phyloP scores from a whole-genome alignment of 2,888 invertebrate species.

The Flexamia atlantica region DNA sequence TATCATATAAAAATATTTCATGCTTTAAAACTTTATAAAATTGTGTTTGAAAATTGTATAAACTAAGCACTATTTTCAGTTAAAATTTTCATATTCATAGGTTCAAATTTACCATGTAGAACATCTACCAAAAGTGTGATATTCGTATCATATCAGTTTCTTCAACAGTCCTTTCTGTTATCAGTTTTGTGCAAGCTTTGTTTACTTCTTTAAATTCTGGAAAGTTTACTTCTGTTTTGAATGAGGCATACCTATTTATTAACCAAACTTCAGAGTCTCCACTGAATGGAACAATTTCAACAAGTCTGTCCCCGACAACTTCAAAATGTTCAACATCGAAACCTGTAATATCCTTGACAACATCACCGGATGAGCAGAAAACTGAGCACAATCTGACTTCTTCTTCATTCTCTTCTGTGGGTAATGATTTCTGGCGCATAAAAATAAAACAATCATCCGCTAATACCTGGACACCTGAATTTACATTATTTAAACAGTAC shows the following conservation, averaged over 20 bases:
- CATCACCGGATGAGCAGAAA: neutral
- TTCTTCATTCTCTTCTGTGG: neutral
- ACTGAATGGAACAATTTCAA: neutral
- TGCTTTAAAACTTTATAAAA: no score
- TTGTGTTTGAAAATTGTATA: no score
- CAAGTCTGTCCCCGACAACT: neutral
- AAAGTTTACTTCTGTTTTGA: neutral
- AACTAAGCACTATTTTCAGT: no score
- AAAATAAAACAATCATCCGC: no score
- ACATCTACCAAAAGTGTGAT: neutral
- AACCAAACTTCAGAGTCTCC: neutral
- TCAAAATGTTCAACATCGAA: neutral
- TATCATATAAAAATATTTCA: no score
- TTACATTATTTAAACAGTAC: neutral
- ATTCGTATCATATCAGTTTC: neutral
- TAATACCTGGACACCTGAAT: neutral
- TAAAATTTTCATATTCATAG: no score
- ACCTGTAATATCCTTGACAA: neutral
- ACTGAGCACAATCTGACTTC: neutral
- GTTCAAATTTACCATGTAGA: no score
- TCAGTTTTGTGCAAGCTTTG: neutral
- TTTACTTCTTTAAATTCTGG: neutral
- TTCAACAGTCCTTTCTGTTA: neutral
- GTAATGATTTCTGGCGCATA: no score
- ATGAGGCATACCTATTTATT: neutral